Percentiles rank a stretch among this genome's conserved stretches.
These are phyloP conservation scores for Pipistrellus kuhlii DNA, from an alignment of 2,797 vertebrate species.

Conservation along the genomic window DNA sequence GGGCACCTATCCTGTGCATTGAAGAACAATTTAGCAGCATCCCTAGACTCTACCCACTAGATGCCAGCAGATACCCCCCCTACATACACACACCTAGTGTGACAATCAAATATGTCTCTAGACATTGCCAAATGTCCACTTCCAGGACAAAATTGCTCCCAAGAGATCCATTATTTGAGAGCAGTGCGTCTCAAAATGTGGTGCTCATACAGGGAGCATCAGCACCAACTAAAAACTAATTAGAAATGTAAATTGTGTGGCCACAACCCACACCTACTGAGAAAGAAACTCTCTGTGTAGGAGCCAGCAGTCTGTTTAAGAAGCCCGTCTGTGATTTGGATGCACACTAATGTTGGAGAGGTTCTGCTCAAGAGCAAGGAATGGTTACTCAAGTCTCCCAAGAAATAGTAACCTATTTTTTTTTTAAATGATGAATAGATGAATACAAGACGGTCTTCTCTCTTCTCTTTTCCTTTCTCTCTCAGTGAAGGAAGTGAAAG, in stretches of 20 bases:
- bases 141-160: background rate
- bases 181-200: background rate
- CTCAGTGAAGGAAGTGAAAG: conserved; percentile 3
- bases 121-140: background rate
- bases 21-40: background rate
- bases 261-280: background rate
- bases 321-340: background rate
- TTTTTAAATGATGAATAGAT: background rate
- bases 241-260: background rate
- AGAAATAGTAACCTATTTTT: background rate
- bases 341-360: background rate
- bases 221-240: background rate
- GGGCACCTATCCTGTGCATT: background rate
- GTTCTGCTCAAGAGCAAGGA: background rate
- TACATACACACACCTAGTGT: background rate
- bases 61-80: background rate
- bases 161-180: background rate
- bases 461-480: background rate
- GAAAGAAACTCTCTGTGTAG: background rate
- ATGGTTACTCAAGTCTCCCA: background rate
- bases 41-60: background rate
- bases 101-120: background rate
- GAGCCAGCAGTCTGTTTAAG: background rate
- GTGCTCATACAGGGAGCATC: background rate
- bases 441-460: background rate